Percentiles rank a stretch among this genome's conserved stretches.
Evolutionary conservation across 2,888 invertebrate species (phyloP).

Genomic region (Ypsolopha scabrella): DNA sequence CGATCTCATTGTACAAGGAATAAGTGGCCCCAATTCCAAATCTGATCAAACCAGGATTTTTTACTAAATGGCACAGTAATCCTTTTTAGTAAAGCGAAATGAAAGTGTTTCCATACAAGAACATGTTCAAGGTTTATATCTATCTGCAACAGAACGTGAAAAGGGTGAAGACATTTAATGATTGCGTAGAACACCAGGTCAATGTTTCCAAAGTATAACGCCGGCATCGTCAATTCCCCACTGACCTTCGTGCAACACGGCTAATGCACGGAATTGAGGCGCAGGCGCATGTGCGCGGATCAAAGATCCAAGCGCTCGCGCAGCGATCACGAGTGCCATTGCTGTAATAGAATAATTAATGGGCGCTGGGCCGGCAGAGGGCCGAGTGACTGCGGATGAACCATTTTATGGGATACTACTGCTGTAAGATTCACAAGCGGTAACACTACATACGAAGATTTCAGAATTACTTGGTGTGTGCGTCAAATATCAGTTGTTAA

Average conservation of each 20-base stretch:
- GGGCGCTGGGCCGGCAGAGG: slow-evolving; percentile 31
- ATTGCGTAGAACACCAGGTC: background rate
- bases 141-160: too few species aligned
- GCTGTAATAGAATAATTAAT: slow-evolving; percentile 63
- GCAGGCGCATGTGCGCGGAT: slow-evolving; percentile 26
- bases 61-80: too few species aligned
- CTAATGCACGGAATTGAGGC: slow-evolving; percentile 21
- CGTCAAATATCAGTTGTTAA: too few species aligned
- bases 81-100: too few species aligned
- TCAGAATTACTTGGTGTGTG: background rate
- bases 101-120: too few species aligned
- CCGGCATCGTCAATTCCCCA: background rate
- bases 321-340: slow-evolving; percentile 44
- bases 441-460: background rate
- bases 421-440: background rate
- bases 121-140: too few species aligned
- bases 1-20: background rate
- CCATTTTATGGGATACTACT: background rate
- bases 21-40: background rate
- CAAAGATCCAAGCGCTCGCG: slow-evolving; percentile 40
- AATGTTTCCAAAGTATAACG: background rate
- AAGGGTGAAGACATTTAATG: too few species aligned
- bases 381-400: slow-evolving; percentile 25
- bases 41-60: too few species aligned
- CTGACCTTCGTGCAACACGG: slow-evolving; percentile 1